These are phyloP conservation scores for Chelonoidis abingdonii DNA, from an alignment of 2,113 vertebrate genomes.

Conservation along the genomic window DNA sequence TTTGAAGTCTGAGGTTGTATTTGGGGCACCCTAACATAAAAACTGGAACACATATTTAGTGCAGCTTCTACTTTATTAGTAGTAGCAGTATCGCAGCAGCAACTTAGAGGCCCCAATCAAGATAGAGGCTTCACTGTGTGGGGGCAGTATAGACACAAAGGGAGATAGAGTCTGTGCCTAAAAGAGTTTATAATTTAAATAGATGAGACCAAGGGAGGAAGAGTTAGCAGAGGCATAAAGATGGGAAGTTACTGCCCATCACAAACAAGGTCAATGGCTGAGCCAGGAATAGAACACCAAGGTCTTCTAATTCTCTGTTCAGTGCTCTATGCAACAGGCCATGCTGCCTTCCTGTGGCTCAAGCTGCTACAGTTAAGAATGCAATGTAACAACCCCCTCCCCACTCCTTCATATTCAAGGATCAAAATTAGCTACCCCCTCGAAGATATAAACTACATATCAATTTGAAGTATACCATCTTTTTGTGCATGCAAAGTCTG, in stretches of 20 bases:
- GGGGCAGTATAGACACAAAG: background rate
- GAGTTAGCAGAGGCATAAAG: background rate
- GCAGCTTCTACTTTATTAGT: background rate
- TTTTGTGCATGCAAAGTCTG: background rate
- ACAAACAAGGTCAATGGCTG: background rate
- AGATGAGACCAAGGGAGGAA: background rate
- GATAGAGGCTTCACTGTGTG: background rate
- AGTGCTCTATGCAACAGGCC: background rate
- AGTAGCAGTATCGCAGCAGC: background rate
- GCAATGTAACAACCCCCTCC: background rate
- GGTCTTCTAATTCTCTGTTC: background rate
- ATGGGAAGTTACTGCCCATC: background rate
- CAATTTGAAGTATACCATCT: background rate
- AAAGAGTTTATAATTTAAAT: background rate
- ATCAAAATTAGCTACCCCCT: background rate
- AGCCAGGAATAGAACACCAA: background rate
- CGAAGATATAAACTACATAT: background rate
- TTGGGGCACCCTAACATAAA: background rate
- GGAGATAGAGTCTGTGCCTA: background rate
- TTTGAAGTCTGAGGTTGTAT: background rate
- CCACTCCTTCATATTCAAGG: background rate
- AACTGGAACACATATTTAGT: rapidly evolving
- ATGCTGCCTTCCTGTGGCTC: no score
- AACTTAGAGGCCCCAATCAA: background rate
- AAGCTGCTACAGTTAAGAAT: background rate